Evolutionary conservation across 92 coral and sea anemone species (phyloP), one percentile per base, ranked within the genome.

Genomic region (Scolanthus callimorphus): DNA sequence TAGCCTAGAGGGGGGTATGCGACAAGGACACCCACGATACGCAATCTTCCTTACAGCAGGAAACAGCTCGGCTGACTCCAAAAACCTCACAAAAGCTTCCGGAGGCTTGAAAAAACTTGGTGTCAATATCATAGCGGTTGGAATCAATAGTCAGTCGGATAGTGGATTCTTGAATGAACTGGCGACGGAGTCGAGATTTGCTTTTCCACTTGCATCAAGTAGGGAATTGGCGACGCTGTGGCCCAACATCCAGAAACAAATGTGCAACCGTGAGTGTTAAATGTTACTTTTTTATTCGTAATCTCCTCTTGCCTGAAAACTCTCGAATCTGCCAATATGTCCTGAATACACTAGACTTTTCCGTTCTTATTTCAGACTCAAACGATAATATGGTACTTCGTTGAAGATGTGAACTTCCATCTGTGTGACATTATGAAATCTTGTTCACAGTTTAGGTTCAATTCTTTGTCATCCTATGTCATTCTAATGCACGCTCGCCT

Each of bases 21-120:
- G 92, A 21, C 92, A 85, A 47, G 87, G 86, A 1, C 71, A 71
- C 20, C 92, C 88, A 1, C 79, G 88, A n/a, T 74, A 69, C 51
- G 76, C 73, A 8, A 28, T 76, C 52, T 67, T 76, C 65, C 26
- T 76, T 24, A 50, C 82, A 20, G 55, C 75, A 31, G 75, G 82
- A 31, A n/a, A 12, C 37, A 37, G 75, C 20, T 67, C 69, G 31
- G 47, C 69, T 47, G 58, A 67, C 19, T 20, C 69, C 59, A 59
- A 51, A 20, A 65, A 47, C 49, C 26, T 59, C 13, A 30, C 48
- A 25, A 76, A 51, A 55, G 66, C 82, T 29, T 67, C 60, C 46
- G 57, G 20, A 31, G 45, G 44, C 20, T 31, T 76, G 17, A 38
- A 57, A 45, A 37, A 57, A n/a, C 24, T 67, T 4, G 74, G 63